A percentile compares a stretch with the other conserved stretches of the same genome.
These are phyloP conservation scores for Myzus persicae DNA, from an alignment of 1,140 invertebrate genomes.

Conservation along the genomic window DNA sequence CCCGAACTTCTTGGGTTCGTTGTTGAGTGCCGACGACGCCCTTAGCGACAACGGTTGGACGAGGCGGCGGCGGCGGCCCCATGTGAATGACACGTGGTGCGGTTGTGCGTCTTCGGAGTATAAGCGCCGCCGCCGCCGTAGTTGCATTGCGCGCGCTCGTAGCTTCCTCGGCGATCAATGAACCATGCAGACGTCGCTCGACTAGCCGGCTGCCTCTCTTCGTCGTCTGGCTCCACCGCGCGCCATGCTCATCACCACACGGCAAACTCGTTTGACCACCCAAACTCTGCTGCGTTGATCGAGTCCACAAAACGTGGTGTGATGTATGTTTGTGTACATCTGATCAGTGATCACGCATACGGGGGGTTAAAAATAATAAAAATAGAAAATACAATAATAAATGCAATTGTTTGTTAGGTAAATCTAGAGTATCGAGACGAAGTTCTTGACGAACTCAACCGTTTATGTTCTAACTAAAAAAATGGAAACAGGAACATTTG, in stretches of 20 bases:
- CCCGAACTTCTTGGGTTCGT: not conserved
- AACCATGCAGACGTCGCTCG: conserved; percentile 48
- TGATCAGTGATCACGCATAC: not conserved
- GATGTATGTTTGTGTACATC: not conserved
- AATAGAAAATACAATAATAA: not conserved
- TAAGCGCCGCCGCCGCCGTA: conserved; percentile 10
- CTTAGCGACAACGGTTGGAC: not conserved
- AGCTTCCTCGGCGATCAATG: conserved; percentile 55
- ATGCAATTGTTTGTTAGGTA: not conserved
- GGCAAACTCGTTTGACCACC: conserved; percentile 54
- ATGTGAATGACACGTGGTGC: conserved; percentile 56
- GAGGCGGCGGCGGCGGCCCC: not conserved
- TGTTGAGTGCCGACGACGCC: not conserved
- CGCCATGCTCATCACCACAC: not conserved
- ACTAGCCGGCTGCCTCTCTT: not conserved
- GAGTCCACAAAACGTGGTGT: not conserved
- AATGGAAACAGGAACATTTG: not conserved
- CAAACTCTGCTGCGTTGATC: not conserved
- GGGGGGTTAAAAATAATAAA: not conserved
- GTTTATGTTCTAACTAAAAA: not conserved
- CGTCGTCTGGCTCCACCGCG: conserved; percentile 8
- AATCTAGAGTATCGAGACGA: not conserved
- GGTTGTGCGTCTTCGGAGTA: conserved; percentile 22
- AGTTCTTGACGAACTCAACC: not conserved
- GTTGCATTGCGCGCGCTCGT: conserved; percentile 51